Evolutionary conservation across 37 sponge, comb jelly and placozoan genomes (phyloP), one percentile per base, ranked within the genome.

Genomic region (Diacarnus erythraeanus): DNA sequence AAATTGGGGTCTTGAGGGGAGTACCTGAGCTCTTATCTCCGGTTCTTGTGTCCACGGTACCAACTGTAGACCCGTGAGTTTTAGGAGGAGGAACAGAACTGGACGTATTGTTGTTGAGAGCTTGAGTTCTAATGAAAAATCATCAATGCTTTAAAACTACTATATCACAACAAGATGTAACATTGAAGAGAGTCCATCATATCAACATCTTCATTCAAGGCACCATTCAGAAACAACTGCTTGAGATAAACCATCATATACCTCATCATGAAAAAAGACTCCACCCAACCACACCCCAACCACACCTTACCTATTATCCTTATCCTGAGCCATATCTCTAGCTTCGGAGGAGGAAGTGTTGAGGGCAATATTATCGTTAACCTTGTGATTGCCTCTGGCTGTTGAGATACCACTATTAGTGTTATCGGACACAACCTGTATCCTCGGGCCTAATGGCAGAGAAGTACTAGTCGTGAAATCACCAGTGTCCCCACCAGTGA

Each of bases 281-380:
- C 64, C 8, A 26, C n/a, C 64, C 64, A 9, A 64, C 68, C 38
- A 67, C 68, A 29, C 68, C 68, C 27, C 68, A 18, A 3, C 68
- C 3, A 29, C 22, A 29, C 38, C 77, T 8, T 1, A 38, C 64
- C 77, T 77, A 60, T 42, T 63, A n/a, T 29, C 37, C 17, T 77
- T 57, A 26, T 76, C 77, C 63, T 40, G 63, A 20, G 64, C 77
- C 33, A 64, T 33, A 0, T 77, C 64, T 44, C 77, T 77, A 17
- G 64, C 77, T 27, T 77, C 77, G 38, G 74, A 47, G 22, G 57
- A 21, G 18, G 74, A 31, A 3, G 30, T 42, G 23, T 35, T 71
- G 43, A 2, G 3, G 66, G 31, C 33, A 35, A 30, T 3, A 71
- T 40, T 71, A n/a, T 71, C 42, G 68, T 67, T 67, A 3, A 67